Conservation (phyloP, 2,113 vertebrate species). For the Misgurnus mizolepis region DNA sequence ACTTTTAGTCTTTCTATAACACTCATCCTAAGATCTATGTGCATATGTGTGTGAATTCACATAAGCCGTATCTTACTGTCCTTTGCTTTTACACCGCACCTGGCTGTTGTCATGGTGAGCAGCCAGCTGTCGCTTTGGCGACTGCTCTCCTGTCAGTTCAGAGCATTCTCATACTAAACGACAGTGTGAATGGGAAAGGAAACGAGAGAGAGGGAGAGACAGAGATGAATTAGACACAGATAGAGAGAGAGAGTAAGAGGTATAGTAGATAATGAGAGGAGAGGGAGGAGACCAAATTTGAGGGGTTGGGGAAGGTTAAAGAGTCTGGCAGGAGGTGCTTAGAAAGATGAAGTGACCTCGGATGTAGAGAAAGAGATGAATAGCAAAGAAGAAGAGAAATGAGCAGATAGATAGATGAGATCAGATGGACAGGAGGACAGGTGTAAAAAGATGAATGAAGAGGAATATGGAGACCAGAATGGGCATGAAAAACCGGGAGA, state of each 20-base stretch:
- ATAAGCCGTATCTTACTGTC: slow-evolving; percentile 32
- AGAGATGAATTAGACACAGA: slow-evolving; percentile 2
- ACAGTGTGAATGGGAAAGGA: neutral
- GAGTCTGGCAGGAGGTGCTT: slow-evolving; percentile 5
- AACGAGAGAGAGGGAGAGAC: neutral
- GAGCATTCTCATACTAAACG: slow-evolving; percentile 1
- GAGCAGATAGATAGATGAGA: slow-evolving; percentile 50
- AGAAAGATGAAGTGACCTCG: slow-evolving; percentile 50
- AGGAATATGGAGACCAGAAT: slow-evolving; percentile 26
- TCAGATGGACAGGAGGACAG: slow-evolving; percentile 25
- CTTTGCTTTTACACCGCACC: slow-evolving; percentile 47
- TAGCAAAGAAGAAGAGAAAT: slow-evolving; percentile 32
- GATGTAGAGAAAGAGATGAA: slow-evolving; percentile 46
- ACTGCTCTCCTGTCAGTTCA: slow-evolving; percentile 46
- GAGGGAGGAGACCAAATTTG: slow-evolving; percentile 18
- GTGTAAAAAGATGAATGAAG: slow-evolving; percentile 9
- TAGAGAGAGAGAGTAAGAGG: neutral
- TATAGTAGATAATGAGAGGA: neutral
- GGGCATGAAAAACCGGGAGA: slow-evolving; percentile 55
- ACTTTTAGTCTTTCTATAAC: too few species aligned
- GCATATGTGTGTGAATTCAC: neutral
- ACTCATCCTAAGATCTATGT: neutral
- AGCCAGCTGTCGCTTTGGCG: slow-evolving; percentile 42
- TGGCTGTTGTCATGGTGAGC: slow-evolving; percentile 51
- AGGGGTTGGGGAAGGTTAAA: slow-evolving; percentile 39